Conservation (phyloP, 2,113 vertebrate genomes). For the Malaclemys terrapin region DNA sequence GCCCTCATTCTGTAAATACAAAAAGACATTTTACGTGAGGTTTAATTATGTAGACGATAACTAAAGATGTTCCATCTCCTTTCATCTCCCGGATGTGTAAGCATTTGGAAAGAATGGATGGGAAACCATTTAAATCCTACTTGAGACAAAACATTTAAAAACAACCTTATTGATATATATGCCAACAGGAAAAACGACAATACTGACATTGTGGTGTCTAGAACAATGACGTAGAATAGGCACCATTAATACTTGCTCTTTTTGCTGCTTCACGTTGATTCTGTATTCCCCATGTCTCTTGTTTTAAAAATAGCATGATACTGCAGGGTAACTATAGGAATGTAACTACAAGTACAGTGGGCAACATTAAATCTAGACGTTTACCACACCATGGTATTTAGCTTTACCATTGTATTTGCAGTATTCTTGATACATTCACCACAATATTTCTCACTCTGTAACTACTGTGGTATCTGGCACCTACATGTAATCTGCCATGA, state of each 20-base stretch:
- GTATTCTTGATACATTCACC: not conserved
- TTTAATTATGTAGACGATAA: not conserved
- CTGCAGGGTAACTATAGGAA: not conserved
- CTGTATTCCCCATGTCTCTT: not conserved
- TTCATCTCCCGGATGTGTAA: not conserved
- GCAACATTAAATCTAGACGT: not conserved
- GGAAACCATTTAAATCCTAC: not conserved
- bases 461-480: not conserved
- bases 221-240: not conserved
- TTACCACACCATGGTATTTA: not conserved
- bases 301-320: not conserved
- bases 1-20: not conserved
- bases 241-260: not conserved
- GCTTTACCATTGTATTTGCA: not conserved
- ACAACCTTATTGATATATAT: not conserved
- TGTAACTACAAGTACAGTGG: not conserved
- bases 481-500: accelerated
- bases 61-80: not conserved
- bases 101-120: not conserved
- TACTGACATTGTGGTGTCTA: not conserved
- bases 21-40: not conserved
- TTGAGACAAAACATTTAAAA: not conserved
- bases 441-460: no score
- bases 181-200: not conserved
- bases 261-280: not conserved